These are phyloP conservation scores for Drosophila fungiperda DNA, from an alignment of 2,888 invertebrate genomes.

Conservation along the genomic window DNA sequence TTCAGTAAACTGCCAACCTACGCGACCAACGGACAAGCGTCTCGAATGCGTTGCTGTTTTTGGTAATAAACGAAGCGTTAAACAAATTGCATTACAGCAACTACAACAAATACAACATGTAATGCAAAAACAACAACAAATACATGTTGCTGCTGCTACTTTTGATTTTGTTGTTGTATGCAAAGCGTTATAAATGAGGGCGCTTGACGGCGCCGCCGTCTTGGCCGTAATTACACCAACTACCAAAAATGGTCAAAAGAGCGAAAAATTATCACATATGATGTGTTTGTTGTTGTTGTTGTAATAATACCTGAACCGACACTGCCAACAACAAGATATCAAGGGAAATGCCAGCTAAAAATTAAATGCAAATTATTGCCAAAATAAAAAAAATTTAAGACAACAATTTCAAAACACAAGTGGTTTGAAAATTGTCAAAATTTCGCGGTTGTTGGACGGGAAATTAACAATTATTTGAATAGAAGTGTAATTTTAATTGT, in stretches of 20 bases:
- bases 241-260: conserved; percentile 75
- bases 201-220: conserved; percentile 57
- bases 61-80: conserved; percentile 81
- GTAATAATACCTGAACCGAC: conserved; percentile 27
- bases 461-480: conserved; percentile 31
- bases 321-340: conserved; percentile 18
- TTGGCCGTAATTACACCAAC: conserved; percentile 74
- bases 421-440: conserved; percentile 10
- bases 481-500: conserved; percentile 23
- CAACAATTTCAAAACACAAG: conserved; percentile 42
- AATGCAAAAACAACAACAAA: conserved; percentile 19
- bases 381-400: conserved; percentile 27
- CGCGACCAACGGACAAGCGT: conserved; percentile 32
- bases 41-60: conserved; percentile 70
- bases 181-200: conserved; percentile 76
- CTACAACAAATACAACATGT: conserved; percentile 24
- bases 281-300: conserved; percentile 39
- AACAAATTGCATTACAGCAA: conserved; percentile 81
- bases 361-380: conserved; percentile 52
- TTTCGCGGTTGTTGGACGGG: conserved; percentile 22
- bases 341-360: conserved; percentile 44
- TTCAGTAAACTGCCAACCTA: conserved; percentile 39
- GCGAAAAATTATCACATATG: conserved; percentile 66
- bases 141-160: conserved; percentile 25
- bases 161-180: conserved; percentile 57